A percentile compares a stretch with the other conserved stretches of the same genome.
phyloP scores from a whole-genome alignment of 2,113 vertebrate species.

The Uria aalge region DNA sequence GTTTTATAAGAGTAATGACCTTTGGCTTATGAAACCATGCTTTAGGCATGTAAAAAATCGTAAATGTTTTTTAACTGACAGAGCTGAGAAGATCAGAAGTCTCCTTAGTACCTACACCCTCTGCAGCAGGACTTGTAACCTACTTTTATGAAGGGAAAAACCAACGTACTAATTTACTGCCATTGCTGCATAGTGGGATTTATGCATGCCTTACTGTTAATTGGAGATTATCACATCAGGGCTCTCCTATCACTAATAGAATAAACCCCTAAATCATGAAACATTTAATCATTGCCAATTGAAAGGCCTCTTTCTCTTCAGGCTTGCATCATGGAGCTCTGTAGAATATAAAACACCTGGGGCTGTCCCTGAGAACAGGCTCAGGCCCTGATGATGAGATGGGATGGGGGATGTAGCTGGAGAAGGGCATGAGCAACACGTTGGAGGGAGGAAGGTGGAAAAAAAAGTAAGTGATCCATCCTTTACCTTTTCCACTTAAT shows the following conservation, averaged over 20 bases:
- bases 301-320: neutral
- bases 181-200: neutral
- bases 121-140: neutral
- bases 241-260: neutral
- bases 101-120: neutral
- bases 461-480: neutral
- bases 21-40: neutral
- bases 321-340: neutral
- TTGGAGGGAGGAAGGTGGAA: neutral
- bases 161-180: neutral
- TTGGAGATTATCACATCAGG: neutral
- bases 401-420: neutral
- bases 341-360: neutral
- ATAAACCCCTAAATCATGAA: neutral
- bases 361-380: neutral
- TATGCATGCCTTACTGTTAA: neutral
- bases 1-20: neutral
- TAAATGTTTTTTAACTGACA: neutral
- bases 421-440: rapidly evolving
- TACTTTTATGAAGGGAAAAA: neutral
- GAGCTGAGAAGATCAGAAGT: neutral
- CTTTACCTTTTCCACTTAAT: neutral
- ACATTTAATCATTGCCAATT: neutral
- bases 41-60: neutral
- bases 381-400: neutral